These are phyloP conservation scores for Pemphigus obesinymphae DNA, from an alignment of 1,140 invertebrate genomes.

Conservation along the genomic window DNA sequence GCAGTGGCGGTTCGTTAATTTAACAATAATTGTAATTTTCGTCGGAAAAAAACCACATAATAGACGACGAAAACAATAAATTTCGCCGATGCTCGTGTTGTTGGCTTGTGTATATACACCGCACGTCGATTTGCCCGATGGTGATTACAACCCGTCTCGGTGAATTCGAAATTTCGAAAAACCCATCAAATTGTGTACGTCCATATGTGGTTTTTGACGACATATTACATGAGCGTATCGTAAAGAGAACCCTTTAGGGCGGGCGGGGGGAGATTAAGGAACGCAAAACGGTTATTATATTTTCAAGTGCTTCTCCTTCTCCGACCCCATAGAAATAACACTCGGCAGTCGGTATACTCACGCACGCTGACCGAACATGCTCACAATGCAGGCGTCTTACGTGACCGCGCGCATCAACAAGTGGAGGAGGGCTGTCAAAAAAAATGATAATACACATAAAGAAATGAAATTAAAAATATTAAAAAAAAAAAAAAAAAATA, in stretches of 20 bases:
- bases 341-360: background rate
- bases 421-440: constrained; percentile 28
- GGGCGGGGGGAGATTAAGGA: background rate
- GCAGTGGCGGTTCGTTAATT: background rate
- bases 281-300: constrained; percentile 18
- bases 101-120: background rate
- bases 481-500: background rate
- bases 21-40: background rate
- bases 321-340: too few species aligned
- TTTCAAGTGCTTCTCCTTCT: background rate
- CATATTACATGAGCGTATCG: background rate
- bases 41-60: background rate
- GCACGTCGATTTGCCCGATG: background rate
- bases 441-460: background rate
- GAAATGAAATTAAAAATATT: background rate
- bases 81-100: background rate
- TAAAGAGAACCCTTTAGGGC: background rate
- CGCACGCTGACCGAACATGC: constrained; percentile 21
- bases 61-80: background rate
- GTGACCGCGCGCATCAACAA: constrained; percentile 21
- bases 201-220: background rate
- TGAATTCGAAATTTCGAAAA: background rate
- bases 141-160: background rate
- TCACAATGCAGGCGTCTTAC: constrained; percentile 31
- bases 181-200: background rate